Percentiles rank a stretch among this genome's conserved stretches.
Conservation (phyloP, 2,113 vertebrate genomes). For the Dryoscopus gambensis region DNA sequence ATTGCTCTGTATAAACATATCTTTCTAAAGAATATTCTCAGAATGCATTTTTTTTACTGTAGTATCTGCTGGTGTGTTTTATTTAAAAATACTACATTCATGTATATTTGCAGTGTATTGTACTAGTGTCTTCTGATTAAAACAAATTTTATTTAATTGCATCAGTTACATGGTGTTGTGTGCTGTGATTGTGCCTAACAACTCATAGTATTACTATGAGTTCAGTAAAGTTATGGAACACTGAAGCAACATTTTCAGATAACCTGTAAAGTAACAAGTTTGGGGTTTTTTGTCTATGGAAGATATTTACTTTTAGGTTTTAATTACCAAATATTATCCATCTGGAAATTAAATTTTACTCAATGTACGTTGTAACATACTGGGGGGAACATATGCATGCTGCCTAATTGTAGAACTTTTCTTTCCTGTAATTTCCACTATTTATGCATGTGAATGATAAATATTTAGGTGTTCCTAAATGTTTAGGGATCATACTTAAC, state of each 20-base stretch:
- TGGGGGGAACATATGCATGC: neutral
- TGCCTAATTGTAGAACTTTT: neutral
- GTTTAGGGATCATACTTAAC: neutral
- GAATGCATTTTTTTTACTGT: accelerated
- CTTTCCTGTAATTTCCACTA: neutral
- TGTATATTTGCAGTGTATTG: neutral
- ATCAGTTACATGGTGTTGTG: neutral
- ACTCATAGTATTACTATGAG: neutral
- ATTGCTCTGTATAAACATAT: neutral
- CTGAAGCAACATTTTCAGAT: neutral
- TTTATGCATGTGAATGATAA: neutral
- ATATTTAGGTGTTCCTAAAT: neutral
- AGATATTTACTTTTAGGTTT: neutral
- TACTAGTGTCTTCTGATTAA: neutral
- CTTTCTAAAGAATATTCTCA: neutral
- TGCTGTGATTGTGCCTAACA: neutral
- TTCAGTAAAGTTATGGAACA: neutral
- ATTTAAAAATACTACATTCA: neutral
- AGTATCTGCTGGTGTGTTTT: neutral
- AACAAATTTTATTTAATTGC: neutral
- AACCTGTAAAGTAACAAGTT: neutral
- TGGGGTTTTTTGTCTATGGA: neutral
- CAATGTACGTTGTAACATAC: neutral
- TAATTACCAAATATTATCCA: neutral
- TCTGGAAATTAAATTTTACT: neutral